Evolutionary conservation across 1,140 invertebrate genomes (phyloP).

Genomic region (Mya arenaria): DNA sequence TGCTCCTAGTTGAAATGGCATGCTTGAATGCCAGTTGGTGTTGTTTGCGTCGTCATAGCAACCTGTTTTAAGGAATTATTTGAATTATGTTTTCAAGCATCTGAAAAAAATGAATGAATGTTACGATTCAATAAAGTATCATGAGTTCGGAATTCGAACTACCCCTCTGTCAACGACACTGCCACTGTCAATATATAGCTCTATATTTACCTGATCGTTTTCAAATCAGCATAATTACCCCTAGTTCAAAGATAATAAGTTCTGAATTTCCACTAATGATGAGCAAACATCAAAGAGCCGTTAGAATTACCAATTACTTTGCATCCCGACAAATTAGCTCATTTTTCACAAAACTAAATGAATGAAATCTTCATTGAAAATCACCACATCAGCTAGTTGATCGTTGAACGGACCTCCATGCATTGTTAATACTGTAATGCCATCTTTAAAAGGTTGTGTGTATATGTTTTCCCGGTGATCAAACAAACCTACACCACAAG

Average conservation of each 20-base stretch:
- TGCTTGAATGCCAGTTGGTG: constrained; percentile 40
- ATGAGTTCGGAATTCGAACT: background rate
- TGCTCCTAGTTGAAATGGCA: constrained; percentile 3
- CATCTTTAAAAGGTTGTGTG: background rate
- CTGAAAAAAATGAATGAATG: background rate
- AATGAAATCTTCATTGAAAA: background rate
- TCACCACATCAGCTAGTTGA: constrained; percentile 6
- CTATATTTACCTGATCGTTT: background rate
- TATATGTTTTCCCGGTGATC: background rate
- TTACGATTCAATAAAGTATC: background rate
- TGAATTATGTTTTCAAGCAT: background rate
- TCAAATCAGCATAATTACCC: background rate
- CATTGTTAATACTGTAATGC: background rate
- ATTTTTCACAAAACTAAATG: constrained; percentile 16
- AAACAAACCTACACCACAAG: background rate
- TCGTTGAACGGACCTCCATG: background rate
- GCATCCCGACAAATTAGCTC: constrained; percentile 14
- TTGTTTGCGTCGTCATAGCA: constrained; percentile 28
- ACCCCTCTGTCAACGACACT: background rate
- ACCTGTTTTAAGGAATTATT: constrained; percentile 25
- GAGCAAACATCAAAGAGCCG: constrained; percentile 41
- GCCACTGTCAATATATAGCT: background rate
- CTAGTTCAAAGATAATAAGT: background rate
- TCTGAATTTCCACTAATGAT: constrained; percentile 13
- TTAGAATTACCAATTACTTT: constrained; percentile 40